Base-by-base conservation (phyloP, 2,888 invertebrate genomes). In the Scaptomyza parva region DNA sequence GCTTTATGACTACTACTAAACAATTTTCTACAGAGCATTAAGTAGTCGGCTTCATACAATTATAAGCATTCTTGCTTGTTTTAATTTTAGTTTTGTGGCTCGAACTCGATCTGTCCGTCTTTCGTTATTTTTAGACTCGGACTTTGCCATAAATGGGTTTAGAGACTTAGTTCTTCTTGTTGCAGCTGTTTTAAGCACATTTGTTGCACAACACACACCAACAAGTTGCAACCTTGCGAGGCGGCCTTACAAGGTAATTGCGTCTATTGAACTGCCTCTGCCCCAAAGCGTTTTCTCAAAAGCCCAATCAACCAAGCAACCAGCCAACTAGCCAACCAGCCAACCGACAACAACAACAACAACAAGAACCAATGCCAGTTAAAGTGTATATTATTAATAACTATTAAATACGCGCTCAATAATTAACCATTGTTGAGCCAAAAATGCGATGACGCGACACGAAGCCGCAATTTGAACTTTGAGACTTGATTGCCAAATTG, bases 131-230 rank as follows among this genome's bases (percentile, higher is more conserved):
- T 63, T 67, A 70, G 51, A 30, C 17, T 26, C 39, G 39, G 50
- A 44, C 40, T 45, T 37, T 35, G 40, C 84, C 86, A 72, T 80
- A 86, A 80, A 79, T 80, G 79, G 79, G 80, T 59, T 58, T 57
- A 69, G 50, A 69, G 50, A 30, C 64, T 57, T 52, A 61, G 60
- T 62, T 62, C 58, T 58, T 52, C 58, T 58, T 52, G 58, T 22
- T 58, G 74, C 74, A 73, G 44, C 69, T 53, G 61, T 62, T 55
- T 26, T 20, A 37, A 48, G 43, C 35, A 37, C 20, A 26, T 37
- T 37, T 50, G 58, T 76, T 73, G 77, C 72, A 71, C 72, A 65
- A 76, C 41, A 57, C 52, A 39, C 24, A 22, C 33, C 39, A 17
- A 26, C 40, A 33, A 51, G 41, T 50, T 24, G 54, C 73, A 73